Evolutionary conservation across 2,113 vertebrate species (phyloP).

Genomic region (Macroglossus sobrinus): DNA sequence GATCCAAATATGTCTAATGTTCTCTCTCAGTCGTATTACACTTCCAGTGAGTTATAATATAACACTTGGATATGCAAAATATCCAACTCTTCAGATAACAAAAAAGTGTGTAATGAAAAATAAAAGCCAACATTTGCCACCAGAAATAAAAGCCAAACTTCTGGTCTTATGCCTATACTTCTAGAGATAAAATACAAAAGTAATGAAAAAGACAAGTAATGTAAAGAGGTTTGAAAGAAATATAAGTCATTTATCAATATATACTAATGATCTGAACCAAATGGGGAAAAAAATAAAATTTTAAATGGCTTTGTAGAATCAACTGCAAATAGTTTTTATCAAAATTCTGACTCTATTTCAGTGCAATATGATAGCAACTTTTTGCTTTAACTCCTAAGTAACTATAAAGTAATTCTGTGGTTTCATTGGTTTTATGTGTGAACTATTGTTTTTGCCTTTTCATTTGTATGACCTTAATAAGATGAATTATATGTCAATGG

Average conservation of each 20-base stretch:
- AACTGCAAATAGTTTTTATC: not conserved
- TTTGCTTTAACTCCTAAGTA: slow-evolving; percentile 19
- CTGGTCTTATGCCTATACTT: not conserved
- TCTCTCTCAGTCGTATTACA: not conserved
- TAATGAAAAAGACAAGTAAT: slow-evolving; percentile 19
- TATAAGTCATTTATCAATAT: not conserved
- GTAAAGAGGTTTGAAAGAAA: not conserved
- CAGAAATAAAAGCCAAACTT: slow-evolving; percentile 41
- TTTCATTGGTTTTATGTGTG: slow-evolving; percentile 6
- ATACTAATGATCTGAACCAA: not conserved
- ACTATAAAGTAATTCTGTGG: not conserved
- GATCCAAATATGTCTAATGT: not conserved
- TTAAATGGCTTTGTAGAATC: not conserved
- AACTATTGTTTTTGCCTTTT: slow-evolving; percentile 23
- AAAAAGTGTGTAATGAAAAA: slow-evolving; percentile 42
- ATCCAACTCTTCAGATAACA: slow-evolving; percentile 21
- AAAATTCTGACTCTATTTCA: slow-evolving; percentile 1
- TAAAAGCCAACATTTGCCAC: not conserved
- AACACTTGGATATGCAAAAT: slow-evolving; percentile 30
- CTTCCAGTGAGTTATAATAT: slow-evolving; percentile 9
- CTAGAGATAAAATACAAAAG: not conserved
- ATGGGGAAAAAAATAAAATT: not conserved
- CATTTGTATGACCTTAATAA: not conserved
- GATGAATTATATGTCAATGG: not conserved
- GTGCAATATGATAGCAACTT: not conserved